Evolutionary conservation across 2,888 invertebrate species (phyloP), one percentile per base, ranked within the genome.

Genomic region (Netelia virgata): DNA sequence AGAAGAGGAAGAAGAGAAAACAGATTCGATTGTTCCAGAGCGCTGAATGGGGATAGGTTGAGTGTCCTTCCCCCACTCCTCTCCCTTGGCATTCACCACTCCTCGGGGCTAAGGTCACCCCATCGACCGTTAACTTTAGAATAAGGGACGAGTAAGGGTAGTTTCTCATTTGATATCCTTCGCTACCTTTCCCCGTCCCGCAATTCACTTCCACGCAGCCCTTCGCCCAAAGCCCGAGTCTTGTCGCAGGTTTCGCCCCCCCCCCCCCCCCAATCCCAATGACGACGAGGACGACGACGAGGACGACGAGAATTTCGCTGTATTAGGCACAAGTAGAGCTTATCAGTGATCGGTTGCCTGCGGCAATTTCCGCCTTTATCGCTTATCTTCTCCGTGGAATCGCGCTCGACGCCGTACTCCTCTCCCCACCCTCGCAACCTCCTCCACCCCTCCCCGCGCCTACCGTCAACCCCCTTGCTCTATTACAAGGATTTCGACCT

Each of bases 361-460:
- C 86, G 88, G 89, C 89, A 89, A 90, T 91, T 91, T 89, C 88
- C 88, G 88, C 85, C 89, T 88, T 90, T 90, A 90, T 90, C 88
- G 88, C 84, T 88, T 89, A 90, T 91, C 90, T 89, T 87, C 87
- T 83, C 70, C 68, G 75, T 84, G 87, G 84, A 89, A 91, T 89
- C 89, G 87, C 53, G 72, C 68, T 57, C 76, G 53, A 41, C 77
- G 66, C 66, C 20, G 20, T 43, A 59, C 47, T 28, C 41, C 16
- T 41, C 18, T 10, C 64, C 53, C 18, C 78, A 68, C 41, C 50
- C 47, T 80, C 3, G 1, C 43, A 23, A 23, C 11, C 43, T 43
- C 43, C 11, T 11, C 11, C 43, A 10, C 1, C 3, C 43, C 11
- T 3, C 14, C 47, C 14, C 47, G 1, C 11, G 47, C 36, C 36